phyloP scores from a whole-genome alignment of 2,113 vertebrate genomes.

The Festucalex cinctus region DNA sequence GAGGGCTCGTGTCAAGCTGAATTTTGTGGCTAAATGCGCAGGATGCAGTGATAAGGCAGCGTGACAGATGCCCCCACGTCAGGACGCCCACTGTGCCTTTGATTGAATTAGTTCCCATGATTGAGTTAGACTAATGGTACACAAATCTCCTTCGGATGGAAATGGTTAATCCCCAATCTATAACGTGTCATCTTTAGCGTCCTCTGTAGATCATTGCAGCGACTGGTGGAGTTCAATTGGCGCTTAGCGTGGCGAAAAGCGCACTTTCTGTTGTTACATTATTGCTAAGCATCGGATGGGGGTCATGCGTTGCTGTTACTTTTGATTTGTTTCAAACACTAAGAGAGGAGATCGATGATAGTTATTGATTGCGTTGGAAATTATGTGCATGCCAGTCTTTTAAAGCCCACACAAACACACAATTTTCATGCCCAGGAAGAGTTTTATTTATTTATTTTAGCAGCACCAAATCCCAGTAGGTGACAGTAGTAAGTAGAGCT shows the following conservation, averaged over 20 bases:
- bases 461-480: constrained; percentile 2
- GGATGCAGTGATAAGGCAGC: constrained; percentile 53
- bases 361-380: constrained; percentile 15
- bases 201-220: neutral
- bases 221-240: neutral
- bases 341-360: constrained; percentile 11
- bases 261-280: neutral
- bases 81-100: constrained; percentile 52
- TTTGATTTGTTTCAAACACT: constrained; percentile 10
- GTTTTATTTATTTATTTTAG: constrained; percentile 16
- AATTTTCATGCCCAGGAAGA: neutral
- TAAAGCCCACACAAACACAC: neutral
- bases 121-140: constrained; percentile 61
- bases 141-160: constrained; percentile 54
- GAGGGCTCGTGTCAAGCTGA: constrained; percentile 52
- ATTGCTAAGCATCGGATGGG: neutral
- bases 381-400: constrained; percentile 3
- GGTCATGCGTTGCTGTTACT: neutral
- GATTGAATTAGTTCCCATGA: constrained; percentile 61
- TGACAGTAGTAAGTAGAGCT: constrained; percentile 1
- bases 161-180: constrained; percentile 47
- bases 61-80: constrained; percentile 59
- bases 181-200: constrained; percentile 44
- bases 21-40: constrained; percentile 53
- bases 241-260: constrained; percentile 6